Evolutionary conservation across 2,113 vertebrate species (phyloP), one percentile per base, ranked within the genome.

Genomic region (Melanerpes aurifrons): DNA sequence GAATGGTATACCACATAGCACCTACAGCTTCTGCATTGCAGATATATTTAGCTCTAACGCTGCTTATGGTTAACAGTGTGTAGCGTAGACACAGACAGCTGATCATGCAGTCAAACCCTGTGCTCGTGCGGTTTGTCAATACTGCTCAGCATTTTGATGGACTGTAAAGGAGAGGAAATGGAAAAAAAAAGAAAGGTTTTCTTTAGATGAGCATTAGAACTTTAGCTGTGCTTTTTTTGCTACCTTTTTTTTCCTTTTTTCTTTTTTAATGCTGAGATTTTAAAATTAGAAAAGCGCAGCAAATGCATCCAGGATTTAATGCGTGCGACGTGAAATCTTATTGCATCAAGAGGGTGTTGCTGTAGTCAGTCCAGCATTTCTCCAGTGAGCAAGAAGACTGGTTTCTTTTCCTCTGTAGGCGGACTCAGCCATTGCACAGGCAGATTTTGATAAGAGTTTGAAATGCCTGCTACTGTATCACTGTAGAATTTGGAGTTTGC

Each of bases 31-130:
- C 97, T 95, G 97, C 93, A 95, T 96, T 97, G 97, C 97, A 97
- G 97, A 97, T 98, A 97, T 97, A 97, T 97, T 98, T 98, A 98
- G 98, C 98, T 97, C 96, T 97, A 97, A 97, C 96, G 79, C 96
- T 96, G 97, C 96, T 94, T 97, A 97, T 98, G 97, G 97, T 98
- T 97, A 97, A 97, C 91, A 98, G 96, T 97, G 95, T 97, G 97
- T 96, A 97, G 97, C 97, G 87, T 97, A 82, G 97, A 97, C 95
- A 97, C 97, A 98, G 97, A 97, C 96, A 98, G 97, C 97, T 97
- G 97, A 97, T 98, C 97, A 95, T 97, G 96, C 97, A 97, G 95
- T 84, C 83, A 91, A 95, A 96, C 78, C 83, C 93, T 87, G 80
- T 96, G 97, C 90, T 97, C 84, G 89, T 90, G 94, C 96, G 95